phyloP scores from a whole-genome alignment of 2,888 invertebrate species.

The Hypselothyrea guttata region DNA sequence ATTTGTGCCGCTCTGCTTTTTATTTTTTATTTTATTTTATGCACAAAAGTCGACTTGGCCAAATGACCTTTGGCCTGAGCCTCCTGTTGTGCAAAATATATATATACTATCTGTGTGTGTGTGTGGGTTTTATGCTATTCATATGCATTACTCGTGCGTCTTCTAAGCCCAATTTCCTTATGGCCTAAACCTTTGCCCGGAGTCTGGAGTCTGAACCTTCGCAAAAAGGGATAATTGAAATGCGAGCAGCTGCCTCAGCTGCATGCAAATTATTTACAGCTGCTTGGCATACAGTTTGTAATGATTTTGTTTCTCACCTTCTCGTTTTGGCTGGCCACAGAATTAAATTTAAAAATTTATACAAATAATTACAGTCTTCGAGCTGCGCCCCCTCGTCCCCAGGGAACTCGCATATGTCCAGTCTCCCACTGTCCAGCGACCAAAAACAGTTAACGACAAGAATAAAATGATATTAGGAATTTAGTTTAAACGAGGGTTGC shows the following conservation, averaged over 20 bases:
- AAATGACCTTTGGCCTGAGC: constrained; percentile 20
- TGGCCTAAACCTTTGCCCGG: constrained; percentile 57
- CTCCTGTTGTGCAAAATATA: constrained; percentile 55
- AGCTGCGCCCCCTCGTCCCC: constrained; percentile 19
- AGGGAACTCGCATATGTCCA: constrained; percentile 54
- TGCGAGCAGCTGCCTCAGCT: constrained; percentile 55
- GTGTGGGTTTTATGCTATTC: constrained; percentile 39
- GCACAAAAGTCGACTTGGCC: background rate
- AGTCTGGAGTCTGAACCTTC: constrained; percentile 13
- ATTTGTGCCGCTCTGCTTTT: constrained; percentile 44
- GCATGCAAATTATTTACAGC: constrained; percentile 65
- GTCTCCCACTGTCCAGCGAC: constrained; percentile 19
- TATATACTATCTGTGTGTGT: constrained; percentile 21
- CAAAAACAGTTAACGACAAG: constrained; percentile 32
- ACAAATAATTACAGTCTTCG: constrained; percentile 44
- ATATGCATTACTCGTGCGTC: constrained; percentile 53
- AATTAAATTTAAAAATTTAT: constrained; percentile 61
- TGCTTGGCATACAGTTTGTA: constrained; percentile 30
- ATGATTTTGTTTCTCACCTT: constrained; percentile 1
- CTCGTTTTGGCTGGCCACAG: constrained; percentile 41
- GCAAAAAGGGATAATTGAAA: constrained; percentile 68
- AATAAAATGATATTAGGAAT: constrained; percentile 60
- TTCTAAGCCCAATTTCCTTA: constrained; percentile 53
- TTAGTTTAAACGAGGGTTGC: constrained; percentile 71
- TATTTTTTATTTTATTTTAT: constrained; percentile 60